Base-by-base conservation (phyloP, 2,113 vertebrate genomes). In the Siniperca knerii region DNA sequence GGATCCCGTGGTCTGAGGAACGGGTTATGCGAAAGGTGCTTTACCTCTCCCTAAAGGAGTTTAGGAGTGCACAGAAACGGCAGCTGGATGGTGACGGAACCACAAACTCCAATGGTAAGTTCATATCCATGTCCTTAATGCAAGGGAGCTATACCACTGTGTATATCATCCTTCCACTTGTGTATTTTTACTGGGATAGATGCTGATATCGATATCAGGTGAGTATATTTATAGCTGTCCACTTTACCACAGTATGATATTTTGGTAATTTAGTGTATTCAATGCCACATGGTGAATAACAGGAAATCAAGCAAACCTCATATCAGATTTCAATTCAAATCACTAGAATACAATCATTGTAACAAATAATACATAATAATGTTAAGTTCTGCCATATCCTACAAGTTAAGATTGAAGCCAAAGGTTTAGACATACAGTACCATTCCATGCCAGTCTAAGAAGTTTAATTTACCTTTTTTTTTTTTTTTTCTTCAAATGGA, bases 1-100 rank as follows among this genome's bases (percentile, higher is more conserved):
- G 98, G 90, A 99, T 99, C 95, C 98, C 98, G n/a, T 99, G 98
- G 98, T 99, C 98, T 87, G 98, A 99, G 94, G 98, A 99, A 96
- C 96, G 97, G 89, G 97, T 98, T 92, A 98, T 99, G 93, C 97
- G 98, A 72, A 99, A 99, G 95, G 98, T 99, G 94, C 98, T 99
- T 82, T 99, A 99, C 94, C 96, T 99, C 88, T 99, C 98, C 83
- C 96, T 99, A 75, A 99, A 99, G 94, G 98, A 99, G 94, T 99
- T 99, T 95, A 99, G 99, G 97, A 99, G 97, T 2, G 95, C 98
- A 58, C 98, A 98, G 96, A 99, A 99, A 95, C 96, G 97, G 87
- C 98, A 99, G 93, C 97, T 97, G 3, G 96, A 97, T 0, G 97
- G 95, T 0, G 96, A 97, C 79, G 98, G 96, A 94, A 94, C 96